A percentile compares a stretch with the other conserved stretches of the same genome.
Evolutionary conservation across 2,797 vertebrate species (phyloP).

Genomic region (Smutsia gigantea): DNA sequence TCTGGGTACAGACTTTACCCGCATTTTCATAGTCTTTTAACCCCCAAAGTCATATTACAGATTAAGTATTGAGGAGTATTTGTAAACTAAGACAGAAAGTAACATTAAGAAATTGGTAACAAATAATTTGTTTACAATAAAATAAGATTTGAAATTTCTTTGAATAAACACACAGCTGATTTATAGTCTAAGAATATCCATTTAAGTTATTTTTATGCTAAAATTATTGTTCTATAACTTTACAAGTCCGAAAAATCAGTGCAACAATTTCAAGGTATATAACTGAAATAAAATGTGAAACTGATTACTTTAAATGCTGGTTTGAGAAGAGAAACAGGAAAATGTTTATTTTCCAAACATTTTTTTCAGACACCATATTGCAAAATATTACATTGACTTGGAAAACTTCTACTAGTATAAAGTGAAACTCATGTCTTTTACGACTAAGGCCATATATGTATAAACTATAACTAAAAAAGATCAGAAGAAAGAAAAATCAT

Average conservation of each 20-base stretch:
- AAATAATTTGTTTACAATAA: background rate
- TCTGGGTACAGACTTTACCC: background rate
- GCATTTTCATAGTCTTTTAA: background rate
- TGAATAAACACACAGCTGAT: background rate
- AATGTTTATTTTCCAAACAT: conserved; percentile 18
- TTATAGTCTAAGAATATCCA: conserved; percentile 43
- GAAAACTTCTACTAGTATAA: background rate
- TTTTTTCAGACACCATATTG: background rate
- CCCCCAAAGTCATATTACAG: background rate
- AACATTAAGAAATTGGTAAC: background rate
- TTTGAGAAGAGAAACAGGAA: conserved; percentile 6
- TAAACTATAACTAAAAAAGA: background rate
- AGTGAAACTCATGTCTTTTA: background rate
- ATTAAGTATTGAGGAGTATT: background rate
- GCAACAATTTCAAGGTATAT: background rate
- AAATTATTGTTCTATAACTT: conserved; percentile 23
- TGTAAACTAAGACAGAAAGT: background rate
- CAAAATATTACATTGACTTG: background rate
- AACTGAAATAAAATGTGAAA: conserved; percentile 29
- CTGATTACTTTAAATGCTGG: background rate
- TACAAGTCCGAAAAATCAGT: conserved; percentile 16
- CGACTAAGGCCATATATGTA: background rate
- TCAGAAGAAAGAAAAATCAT: background rate
- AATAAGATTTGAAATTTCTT: background rate
- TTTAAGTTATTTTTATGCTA: conserved; percentile 37